phyloP scores from a whole-genome alignment of 1,140 invertebrate species.

The Drosophila nigromelanica region DNA sequence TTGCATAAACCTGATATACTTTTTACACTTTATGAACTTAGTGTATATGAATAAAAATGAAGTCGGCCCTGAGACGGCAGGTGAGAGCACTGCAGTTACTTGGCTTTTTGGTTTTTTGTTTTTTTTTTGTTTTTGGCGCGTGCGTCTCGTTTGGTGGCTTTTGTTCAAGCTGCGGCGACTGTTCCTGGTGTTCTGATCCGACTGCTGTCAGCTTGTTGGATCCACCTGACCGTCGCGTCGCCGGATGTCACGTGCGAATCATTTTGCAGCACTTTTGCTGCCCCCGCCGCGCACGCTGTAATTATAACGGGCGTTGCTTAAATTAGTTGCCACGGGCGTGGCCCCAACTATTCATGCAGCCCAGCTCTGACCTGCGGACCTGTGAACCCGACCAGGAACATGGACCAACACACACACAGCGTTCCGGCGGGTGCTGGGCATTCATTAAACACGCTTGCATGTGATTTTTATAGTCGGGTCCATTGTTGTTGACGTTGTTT shows the following conservation, averaged over 20 bases:
- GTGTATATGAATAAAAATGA: no score
- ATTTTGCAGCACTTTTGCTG: constrained; percentile 74
- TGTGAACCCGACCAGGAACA: background rate
- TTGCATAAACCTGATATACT: no score
- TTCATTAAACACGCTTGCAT: constrained; percentile 62
- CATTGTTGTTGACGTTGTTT: constrained; percentile 49
- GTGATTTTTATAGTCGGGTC: constrained; percentile 55
- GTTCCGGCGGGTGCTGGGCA: constrained; percentile 40
- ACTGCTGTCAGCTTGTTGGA: constrained; percentile 18
- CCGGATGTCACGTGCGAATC: constrained; percentile 77
- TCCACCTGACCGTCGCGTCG: constrained; percentile 3
- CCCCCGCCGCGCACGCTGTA: constrained; percentile 35
- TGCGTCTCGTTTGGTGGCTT: constrained; percentile 56
- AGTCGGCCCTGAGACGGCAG: background rate
- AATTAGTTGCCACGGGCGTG: constrained; percentile 60
- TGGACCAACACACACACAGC: constrained; percentile 1
- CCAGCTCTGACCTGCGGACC: background rate
- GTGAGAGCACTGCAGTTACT: constrained; percentile 2
- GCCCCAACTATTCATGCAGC: background rate
- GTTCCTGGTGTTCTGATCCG: background rate
- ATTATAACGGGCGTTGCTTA: constrained; percentile 76
- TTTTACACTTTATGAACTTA: no score
- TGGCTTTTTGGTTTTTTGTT: constrained; percentile 38
- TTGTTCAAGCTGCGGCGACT: constrained; percentile 43
- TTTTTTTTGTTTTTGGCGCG: constrained; percentile 61